phyloP scores from a whole-genome alignment of 2,888 invertebrate species.

The Drosophila pegasa region DNA sequence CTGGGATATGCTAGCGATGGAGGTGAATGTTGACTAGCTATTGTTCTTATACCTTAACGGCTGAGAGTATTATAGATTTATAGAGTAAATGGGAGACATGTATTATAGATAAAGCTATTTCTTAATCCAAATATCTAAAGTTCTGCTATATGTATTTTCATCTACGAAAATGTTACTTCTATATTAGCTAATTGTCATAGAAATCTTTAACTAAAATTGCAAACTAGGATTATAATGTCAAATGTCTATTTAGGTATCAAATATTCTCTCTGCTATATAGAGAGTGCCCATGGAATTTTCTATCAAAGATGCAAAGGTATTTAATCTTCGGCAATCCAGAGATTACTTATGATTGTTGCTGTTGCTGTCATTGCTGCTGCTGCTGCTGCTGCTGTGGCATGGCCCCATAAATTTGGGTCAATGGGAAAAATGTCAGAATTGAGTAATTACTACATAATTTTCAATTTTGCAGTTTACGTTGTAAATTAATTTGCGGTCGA shows the following conservation, averaged over 20 bases:
- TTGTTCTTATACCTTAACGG: constrained; percentile 2
- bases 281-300: neutral
- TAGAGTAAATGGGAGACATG: neutral
- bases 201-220: neutral
- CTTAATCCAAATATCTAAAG: neutral
- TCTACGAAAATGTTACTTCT: too few relatives aligned
- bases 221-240: neutral
- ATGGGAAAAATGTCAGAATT: constrained; percentile 80
- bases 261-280: rapidly evolving
- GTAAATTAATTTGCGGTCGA: constrained; percentile 80
- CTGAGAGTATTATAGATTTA: neutral
- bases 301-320: constrained; percentile 16
- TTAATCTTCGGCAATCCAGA: constrained; percentile 25
- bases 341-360: constrained; percentile 15
- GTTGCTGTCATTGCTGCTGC: constrained; percentile 11
- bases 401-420: constrained; percentile 79
- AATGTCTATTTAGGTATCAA: neutral
- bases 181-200: neutral
- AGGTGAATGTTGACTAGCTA: constrained; percentile 1
- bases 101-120: neutral
- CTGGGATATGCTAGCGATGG: constrained; percentile 21
- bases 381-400: constrained; percentile 20
- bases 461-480: constrained; percentile 80
- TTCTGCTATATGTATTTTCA: too few relatives aligned
- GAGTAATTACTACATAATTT: constrained; percentile 81